These are phyloP conservation scores for Pantherophis alleghaniensis DNA, from an alignment of 2,797 vertebrate species.

Conservation along the genomic window DNA sequence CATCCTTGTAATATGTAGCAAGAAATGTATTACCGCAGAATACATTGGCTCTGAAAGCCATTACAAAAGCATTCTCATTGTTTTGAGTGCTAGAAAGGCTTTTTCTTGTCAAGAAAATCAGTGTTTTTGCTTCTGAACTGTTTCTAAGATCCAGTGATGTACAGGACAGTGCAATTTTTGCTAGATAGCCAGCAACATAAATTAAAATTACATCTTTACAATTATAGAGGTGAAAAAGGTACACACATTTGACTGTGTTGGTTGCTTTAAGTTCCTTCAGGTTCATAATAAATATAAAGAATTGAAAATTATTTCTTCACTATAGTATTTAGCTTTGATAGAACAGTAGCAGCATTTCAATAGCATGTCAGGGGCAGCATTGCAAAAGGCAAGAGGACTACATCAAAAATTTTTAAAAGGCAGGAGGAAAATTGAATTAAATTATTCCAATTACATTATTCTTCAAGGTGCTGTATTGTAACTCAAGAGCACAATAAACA, in stretches of 20 bases:
- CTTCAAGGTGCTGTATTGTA: neutral
- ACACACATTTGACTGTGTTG: neutral
- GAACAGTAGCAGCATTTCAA: neutral
- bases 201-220: neutral
- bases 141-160: neutral
- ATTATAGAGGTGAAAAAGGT: neutral
- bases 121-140: neutral
- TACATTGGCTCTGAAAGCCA: neutral
- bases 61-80: rapidly evolving
- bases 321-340: neutral
- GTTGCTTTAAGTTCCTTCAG: neutral
- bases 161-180: neutral
- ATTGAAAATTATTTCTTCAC: neutral
- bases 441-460: neutral
- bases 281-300: neutral
- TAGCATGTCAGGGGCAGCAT: neutral
- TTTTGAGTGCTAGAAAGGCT: neutral
- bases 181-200: neutral
- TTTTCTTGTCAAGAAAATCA: neutral
- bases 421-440: neutral
- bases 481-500: neutral
- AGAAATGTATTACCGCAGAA: neutral
- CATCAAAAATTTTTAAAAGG: neutral
- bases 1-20: neutral
- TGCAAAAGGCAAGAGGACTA: neutral